A percentile compares a stretch with the other conserved stretches of the same genome.
Conservation (phyloP, 2,797 vertebrate genomes). For the Ceryle rudis region DNA sequence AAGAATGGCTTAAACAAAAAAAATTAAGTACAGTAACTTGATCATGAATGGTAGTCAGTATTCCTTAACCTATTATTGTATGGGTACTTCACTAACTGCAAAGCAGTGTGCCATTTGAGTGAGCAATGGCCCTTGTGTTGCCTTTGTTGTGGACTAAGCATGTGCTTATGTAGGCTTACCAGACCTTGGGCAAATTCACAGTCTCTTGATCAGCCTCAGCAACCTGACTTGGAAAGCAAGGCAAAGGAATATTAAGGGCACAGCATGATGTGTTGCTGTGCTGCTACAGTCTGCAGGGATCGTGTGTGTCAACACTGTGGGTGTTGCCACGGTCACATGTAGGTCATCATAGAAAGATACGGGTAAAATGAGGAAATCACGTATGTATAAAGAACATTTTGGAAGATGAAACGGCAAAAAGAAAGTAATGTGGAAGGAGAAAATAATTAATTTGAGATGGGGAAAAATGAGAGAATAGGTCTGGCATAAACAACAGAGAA, state of each 20-base stretch:
- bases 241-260: not conserved
- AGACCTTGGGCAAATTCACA: not conserved
- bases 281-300: not conserved
- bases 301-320: not conserved
- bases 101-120: not conserved
- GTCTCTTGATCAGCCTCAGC: not conserved
- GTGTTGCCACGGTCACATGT: not conserved
- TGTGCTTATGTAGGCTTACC: not conserved
- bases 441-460: not conserved
- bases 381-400: rapidly evolving
- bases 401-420: not conserved
- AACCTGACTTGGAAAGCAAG: not conserved
- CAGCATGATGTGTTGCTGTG: not conserved
- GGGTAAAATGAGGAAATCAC: not conserved
- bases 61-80: not conserved
- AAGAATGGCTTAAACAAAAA: not conserved
- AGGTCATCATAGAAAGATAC: not conserved
- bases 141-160: not conserved
- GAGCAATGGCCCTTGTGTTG: not conserved
- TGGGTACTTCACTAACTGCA: not conserved
- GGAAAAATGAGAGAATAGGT: not conserved
- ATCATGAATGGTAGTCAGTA: not conserved
- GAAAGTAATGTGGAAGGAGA: not conserved
- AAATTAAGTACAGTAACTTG: not conserved
- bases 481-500: not conserved